phyloP scores from a whole-genome alignment of 2,797 vertebrate species.

The Falco berigora region DNA sequence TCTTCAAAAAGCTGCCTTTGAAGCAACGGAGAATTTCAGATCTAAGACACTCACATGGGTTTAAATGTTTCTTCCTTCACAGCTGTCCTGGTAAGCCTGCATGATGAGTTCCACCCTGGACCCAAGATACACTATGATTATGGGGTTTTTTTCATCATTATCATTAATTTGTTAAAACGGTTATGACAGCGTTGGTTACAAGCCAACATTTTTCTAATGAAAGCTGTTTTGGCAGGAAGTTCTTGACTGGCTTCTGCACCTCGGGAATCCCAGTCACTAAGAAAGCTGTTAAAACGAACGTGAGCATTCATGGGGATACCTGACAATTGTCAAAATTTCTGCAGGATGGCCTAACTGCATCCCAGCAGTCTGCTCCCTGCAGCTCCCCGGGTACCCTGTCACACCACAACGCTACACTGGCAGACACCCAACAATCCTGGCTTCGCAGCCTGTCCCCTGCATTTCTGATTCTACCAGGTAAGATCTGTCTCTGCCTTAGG shows the following conservation, averaged over 20 bases:
- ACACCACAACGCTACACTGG: accelerated
- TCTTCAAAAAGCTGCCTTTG: not conserved
- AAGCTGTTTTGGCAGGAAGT: slow-evolving; percentile 2
- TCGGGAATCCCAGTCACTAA: not conserved
- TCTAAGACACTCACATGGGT: not conserved
- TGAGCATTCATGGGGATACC: not conserved
- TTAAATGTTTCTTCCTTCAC: not conserved
- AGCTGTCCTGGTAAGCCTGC: not conserved
- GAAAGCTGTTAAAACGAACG: not conserved
- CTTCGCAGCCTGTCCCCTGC: not conserved
- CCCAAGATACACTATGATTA: not conserved
- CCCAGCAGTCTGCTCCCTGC: not conserved
- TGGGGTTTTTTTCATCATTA: not conserved
- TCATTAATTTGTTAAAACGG: not conserved
- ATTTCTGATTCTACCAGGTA: no score
- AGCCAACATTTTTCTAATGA: not conserved
- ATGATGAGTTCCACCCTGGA: not conserved
- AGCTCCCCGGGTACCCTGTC: accelerated
- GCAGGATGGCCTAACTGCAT: not conserved
- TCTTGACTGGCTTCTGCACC: not conserved
- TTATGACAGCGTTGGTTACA: not conserved
- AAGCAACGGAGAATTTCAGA: not conserved
- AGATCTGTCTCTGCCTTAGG: not conserved
- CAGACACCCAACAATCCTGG: not conserved
- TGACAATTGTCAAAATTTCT: not conserved